phyloP scores from a whole-genome alignment of 2,888 invertebrate genomes.

The Mactromeris polynyma region DNA sequence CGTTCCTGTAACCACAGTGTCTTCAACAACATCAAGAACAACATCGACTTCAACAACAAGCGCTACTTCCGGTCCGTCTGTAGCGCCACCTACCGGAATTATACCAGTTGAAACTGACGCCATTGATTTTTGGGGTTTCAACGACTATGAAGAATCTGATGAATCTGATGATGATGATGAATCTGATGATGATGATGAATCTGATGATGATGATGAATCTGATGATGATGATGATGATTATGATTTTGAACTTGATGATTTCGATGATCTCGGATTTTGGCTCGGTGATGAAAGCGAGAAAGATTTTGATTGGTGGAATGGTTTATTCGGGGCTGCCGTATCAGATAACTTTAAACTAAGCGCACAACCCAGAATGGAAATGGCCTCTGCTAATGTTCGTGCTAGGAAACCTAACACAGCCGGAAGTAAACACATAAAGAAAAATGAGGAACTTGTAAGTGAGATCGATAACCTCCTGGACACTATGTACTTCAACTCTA shows the following conservation, averaged over 20 bases:
- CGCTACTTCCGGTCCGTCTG: background rate
- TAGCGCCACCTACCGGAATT: background rate
- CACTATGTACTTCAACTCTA: conserved; percentile 42
- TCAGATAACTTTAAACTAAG: conserved; percentile 18
- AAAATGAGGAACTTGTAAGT: conserved; percentile 19
- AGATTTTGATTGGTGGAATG: conserved; percentile 27
- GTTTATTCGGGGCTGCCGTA: background rate
- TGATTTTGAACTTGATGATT: conserved; percentile 14
- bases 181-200: background rate
- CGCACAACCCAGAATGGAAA: background rate
- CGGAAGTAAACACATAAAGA: background rate
- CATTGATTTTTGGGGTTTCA: conserved; percentile 14
- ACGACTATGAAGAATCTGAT: too few relatives aligned
- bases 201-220: conserved; percentile 10
- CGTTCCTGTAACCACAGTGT: background rate
- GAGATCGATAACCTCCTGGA: conserved; percentile 30
- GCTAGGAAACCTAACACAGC: background rate
- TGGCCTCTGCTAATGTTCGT: background rate
- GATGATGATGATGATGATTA: background rate
- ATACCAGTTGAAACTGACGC: background rate
- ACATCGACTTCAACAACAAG: conserved; percentile 18
- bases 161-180: background rate
- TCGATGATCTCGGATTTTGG: conserved; percentile 20
- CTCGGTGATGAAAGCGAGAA: conserved; percentile 36
- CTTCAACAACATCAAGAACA: background rate